Conservation (phyloP, 2,888 invertebrate species). For the Melikaiella ostensackeni region DNA sequence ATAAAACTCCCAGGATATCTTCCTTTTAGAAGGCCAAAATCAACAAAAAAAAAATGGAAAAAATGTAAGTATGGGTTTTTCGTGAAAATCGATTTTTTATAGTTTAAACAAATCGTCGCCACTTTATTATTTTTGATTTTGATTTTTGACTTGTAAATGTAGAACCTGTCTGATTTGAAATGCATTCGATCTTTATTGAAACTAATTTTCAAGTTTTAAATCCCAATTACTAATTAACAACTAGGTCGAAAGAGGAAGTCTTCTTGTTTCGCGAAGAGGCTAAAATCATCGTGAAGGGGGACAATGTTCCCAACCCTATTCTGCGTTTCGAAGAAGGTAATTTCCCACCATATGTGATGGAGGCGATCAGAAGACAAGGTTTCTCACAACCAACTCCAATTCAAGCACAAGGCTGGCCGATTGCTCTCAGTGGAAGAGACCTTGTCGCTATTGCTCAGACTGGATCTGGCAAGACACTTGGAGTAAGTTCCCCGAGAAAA, state of each 20-base stretch:
- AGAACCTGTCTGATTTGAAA: too few species aligned
- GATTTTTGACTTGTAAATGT: too few species aligned
- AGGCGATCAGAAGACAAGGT: conserved; percentile 76
- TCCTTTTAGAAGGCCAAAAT: too few species aligned
- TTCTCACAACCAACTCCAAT: conserved; percentile 82
- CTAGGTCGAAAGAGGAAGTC: conserved; percentile 70
- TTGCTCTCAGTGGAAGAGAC: conserved; percentile 82
- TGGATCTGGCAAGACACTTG: conserved; percentile 81
- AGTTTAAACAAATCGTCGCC: too few species aligned
- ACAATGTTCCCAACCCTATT: conserved; percentile 62
- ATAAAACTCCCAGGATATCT: too few species aligned
- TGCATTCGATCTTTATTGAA: too few species aligned
- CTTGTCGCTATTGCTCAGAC: conserved; percentile 84
- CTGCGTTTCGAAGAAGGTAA: conserved; percentile 63
- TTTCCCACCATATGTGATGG: conserved; percentile 64
- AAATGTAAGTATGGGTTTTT: too few species aligned
- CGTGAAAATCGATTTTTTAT: too few species aligned
- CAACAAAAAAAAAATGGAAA: too few species aligned
- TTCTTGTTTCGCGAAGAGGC: conserved; percentile 64
- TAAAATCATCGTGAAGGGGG: conserved; percentile 73
- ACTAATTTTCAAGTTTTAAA: too few species aligned
- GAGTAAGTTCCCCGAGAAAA: conserved; percentile 63
- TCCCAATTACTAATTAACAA: neutral
- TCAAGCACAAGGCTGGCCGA: conserved; percentile 84
- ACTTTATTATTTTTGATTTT: too few species aligned